These are phyloP conservation scores for Mactromeris polynyma DNA, from an alignment of 2,888 invertebrate genomes.

Conservation along the genomic window DNA sequence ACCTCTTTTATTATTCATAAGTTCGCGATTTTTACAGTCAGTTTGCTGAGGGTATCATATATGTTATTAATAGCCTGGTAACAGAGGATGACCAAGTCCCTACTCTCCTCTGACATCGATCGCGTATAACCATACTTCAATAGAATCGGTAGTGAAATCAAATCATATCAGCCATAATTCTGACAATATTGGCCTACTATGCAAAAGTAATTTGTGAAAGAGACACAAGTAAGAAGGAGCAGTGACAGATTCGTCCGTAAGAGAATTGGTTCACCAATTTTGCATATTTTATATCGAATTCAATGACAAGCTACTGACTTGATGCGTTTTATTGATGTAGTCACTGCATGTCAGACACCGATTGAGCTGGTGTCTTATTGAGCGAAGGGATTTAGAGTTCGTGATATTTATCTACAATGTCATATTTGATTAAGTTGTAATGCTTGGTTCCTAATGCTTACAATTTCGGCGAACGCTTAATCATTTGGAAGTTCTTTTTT, in stretches of 20 bases:
- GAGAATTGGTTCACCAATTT: not conserved
- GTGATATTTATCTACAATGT: not conserved
- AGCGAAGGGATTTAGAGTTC: not conserved
- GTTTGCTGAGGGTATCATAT: too few relatives aligned
- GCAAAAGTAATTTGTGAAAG: not conserved
- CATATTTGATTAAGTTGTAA: not conserved
- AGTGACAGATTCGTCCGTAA: not conserved
- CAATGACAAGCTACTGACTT: not conserved
- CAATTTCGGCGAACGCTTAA: not conserved
- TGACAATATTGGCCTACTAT: not conserved
- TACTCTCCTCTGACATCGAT: too few relatives aligned
- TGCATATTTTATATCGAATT: not conserved
- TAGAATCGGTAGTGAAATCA: too few relatives aligned
- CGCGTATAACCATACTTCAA: too few relatives aligned
- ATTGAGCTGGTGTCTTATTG: not conserved
- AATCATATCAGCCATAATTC: not conserved
- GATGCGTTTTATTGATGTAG: not conserved
- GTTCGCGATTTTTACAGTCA: too few relatives aligned
- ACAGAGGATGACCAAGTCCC: too few relatives aligned
- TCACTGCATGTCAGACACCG: not conserved
- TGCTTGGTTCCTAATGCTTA: not conserved
- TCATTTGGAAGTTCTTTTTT: not conserved
- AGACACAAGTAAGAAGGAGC: not conserved
- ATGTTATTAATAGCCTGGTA: too few relatives aligned
- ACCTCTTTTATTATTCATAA: too few relatives aligned